Conservation (phyloP, 2,888 invertebrate species). For the Agrotis ipsilon region DNA sequence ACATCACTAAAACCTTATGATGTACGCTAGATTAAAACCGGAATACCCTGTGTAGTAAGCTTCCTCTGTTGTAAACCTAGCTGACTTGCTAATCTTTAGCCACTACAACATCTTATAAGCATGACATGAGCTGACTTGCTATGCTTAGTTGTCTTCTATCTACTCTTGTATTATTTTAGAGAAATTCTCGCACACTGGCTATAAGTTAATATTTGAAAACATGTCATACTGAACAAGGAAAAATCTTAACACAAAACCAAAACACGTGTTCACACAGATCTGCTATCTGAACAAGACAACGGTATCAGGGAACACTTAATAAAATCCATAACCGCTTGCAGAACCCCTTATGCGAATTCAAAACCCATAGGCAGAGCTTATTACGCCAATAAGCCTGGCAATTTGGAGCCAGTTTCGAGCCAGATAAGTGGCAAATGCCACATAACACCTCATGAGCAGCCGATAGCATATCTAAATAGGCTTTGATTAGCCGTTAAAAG, state of each 20-base stretch:
- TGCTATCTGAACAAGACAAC: slow-evolving; percentile 33
- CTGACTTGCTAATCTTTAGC: slow-evolving; percentile 18
- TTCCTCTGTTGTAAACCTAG: not conserved
- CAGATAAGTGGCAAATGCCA: slow-evolving; percentile 49
- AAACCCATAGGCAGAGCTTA: slow-evolving; percentile 50
- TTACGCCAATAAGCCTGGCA: slow-evolving; percentile 53
- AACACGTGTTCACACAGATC: slow-evolving; percentile 26
- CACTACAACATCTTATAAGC: slow-evolving; percentile 8
- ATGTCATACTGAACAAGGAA: slow-evolving; percentile 2
- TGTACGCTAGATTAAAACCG: slow-evolving; percentile 11
- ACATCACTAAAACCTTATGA: not conserved
- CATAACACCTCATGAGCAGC: slow-evolving; percentile 54
- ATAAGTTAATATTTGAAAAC: not conserved
- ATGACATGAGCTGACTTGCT: not conserved
- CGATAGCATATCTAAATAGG: slow-evolving; percentile 63
- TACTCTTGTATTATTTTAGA: not conserved
- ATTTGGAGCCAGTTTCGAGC: slow-evolving; percentile 41
- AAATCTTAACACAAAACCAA: slow-evolving; percentile 18
- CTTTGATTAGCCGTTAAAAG: slow-evolving; percentile 63
- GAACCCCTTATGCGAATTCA: slow-evolving; percentile 38
- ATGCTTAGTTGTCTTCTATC: not conserved
- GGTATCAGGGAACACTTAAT: slow-evolving; percentile 40
- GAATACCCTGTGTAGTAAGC: slow-evolving; percentile 1
- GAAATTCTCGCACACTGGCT: not conserved
- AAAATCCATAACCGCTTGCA: slow-evolving; percentile 51